A percentile compares a stretch with the other conserved stretches of the same genome.
These are phyloP conservation scores for Myotis findleyi DNA, from an alignment of 2,797 vertebrate species.

Conservation along the genomic window DNA sequence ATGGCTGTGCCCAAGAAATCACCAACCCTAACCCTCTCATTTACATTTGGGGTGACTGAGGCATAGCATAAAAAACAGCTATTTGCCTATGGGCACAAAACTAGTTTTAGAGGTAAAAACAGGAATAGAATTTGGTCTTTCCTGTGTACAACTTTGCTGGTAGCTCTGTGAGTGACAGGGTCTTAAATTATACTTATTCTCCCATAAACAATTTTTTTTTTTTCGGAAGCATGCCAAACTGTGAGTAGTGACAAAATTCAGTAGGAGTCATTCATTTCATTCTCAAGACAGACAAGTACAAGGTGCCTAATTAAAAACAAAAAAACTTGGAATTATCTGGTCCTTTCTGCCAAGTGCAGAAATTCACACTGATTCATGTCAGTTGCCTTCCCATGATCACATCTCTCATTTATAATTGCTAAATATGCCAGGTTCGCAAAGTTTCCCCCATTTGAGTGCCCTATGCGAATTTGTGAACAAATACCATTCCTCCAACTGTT, in stretches of 20 bases:
- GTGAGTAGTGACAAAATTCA: neutral
- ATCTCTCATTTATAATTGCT: slow-evolving; percentile 77
- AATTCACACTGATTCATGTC: slow-evolving; percentile 76
- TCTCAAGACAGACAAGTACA: neutral
- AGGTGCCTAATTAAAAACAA: neutral
- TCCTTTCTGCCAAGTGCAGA: slow-evolving; percentile 50
- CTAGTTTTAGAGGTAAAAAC: neutral
- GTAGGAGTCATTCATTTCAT: neutral
- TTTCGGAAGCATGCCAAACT: slow-evolving; percentile 26
- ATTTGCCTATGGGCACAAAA: neutral
- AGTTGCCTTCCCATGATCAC: slow-evolving; percentile 73
- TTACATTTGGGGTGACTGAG: neutral
- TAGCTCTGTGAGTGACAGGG: neutral
- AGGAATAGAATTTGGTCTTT: neutral
- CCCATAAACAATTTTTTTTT: neutral
- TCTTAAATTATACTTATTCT: neutral
- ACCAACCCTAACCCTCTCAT: neutral
- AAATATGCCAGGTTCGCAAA: slow-evolving; percentile 74
- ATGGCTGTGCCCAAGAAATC: neutral
- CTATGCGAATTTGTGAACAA: slow-evolving; percentile 85
- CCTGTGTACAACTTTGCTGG: neutral
- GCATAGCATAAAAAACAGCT: neutral
- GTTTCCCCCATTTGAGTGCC: slow-evolving; percentile 81
- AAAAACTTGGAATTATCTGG: neutral
- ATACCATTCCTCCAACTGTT: slow-evolving; percentile 82